These are phyloP conservation scores for Aspidiotus rigidus DNA, from an alignment of 2,888 invertebrate species.

Conservation along the genomic window DNA sequence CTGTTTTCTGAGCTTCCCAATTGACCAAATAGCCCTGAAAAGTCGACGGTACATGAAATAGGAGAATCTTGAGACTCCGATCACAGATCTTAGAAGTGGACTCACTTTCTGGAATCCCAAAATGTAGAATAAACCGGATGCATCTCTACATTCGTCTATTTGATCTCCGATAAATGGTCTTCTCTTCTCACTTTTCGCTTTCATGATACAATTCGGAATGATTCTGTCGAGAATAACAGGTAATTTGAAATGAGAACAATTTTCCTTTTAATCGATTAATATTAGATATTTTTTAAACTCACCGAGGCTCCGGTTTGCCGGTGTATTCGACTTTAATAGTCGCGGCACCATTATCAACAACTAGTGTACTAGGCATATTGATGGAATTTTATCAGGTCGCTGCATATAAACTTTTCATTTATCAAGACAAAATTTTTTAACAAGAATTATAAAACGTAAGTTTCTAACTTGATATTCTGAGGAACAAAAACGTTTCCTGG, in stretches of 20 bases:
- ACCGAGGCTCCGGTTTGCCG: constrained; percentile 57
- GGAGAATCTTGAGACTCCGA: no score
- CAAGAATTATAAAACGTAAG: no score
- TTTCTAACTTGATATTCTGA: no score
- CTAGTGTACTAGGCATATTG: constrained; percentile 44
- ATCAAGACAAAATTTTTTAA: no score
- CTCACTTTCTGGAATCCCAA: constrained; percentile 76
- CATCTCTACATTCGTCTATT: constrained; percentile 92
- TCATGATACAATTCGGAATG: constrained; percentile 92
- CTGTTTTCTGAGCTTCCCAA: constrained; percentile 90
- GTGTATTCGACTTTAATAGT: constrained; percentile 77
- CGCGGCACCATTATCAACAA: constrained; percentile 83
- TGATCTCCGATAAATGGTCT: constrained; percentile 89
- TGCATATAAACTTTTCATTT: no score
- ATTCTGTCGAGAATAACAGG: constrained; percentile 45
- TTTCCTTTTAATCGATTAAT: neutral
- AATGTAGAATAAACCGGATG: constrained; percentile 87
- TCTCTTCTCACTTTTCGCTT: constrained; percentile 91
- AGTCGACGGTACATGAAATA: no score
- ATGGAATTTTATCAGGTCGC: neutral
- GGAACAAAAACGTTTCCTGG: no score
- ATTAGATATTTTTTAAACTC: neutral
- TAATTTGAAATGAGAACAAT: neutral
- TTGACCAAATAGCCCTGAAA: constrained; percentile 77
- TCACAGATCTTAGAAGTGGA: neutral